phyloP scores from a whole-genome alignment of 2,888 invertebrate species.

The Eupithecia inturbata region DNA sequence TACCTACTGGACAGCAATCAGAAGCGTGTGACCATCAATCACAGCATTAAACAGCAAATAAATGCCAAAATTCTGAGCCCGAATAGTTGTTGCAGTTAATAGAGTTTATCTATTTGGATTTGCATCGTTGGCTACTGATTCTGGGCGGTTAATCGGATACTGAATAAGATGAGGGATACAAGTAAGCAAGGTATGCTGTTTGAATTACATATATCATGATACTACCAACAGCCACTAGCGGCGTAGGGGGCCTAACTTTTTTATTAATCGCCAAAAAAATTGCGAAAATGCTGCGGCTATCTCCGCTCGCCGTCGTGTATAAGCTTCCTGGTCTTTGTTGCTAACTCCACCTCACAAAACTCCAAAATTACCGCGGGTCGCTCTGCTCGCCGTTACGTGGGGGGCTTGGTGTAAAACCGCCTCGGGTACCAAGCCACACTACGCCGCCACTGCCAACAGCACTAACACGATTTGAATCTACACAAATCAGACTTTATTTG shows the following conservation, averaged over 20 bases:
- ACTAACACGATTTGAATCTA: background rate
- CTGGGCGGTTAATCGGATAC: background rate
- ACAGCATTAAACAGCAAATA: conserved; percentile 36
- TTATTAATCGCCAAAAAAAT: too few species aligned
- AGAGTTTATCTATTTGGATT: conserved; percentile 16
- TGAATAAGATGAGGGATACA: background rate
- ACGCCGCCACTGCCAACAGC: background rate
- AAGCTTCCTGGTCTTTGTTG: too few species aligned
- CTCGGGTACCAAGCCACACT: too few species aligned
- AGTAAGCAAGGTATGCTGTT: background rate
- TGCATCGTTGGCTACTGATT: conserved; percentile 16
- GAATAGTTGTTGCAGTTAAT: conserved; percentile 10
- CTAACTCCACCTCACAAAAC: too few species aligned
- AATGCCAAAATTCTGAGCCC: conserved; percentile 46
- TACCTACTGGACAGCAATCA: conserved; percentile 33
- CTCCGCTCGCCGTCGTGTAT: too few species aligned
- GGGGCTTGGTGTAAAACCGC: too few species aligned
- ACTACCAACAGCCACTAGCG: background rate
- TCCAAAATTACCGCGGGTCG: too few species aligned
- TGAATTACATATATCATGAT: background rate
- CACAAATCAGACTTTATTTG: background rate
- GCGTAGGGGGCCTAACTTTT: too few species aligned
- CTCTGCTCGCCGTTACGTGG: too few species aligned
- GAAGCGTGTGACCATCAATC: conserved; percentile 34
- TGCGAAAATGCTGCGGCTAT: too few species aligned